Conservation (phyloP, 2,113 vertebrate genomes). For the Mobula birostris region DNA sequence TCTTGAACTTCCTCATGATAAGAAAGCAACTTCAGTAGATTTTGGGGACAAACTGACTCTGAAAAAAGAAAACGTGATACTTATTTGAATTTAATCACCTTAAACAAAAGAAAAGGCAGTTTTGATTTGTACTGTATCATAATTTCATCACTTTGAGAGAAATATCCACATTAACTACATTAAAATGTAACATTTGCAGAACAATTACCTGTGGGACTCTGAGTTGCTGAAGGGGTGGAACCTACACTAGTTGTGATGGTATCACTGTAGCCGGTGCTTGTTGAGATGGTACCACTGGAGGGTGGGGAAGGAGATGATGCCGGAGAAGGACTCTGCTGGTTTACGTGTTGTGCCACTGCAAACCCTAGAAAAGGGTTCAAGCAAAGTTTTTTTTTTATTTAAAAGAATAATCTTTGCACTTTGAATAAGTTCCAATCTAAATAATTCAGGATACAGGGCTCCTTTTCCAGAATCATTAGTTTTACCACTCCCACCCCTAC, state of each 20-base stretch:
- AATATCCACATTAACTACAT: neutral
- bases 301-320: conserved; percentile 71
- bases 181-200: neutral
- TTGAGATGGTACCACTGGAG: conserved; percentile 68
- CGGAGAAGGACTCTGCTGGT: conserved; percentile 70
- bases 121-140: neutral
- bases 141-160: neutral
- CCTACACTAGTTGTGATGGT: conserved; percentile 67
- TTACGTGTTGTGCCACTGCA: conserved; percentile 85
- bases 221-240: conserved; percentile 61
- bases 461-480: neutral
- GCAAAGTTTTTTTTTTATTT: neutral
- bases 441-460: conserved; percentile 7
- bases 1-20: neutral
- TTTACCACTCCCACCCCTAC: neutral
- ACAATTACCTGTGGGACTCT: conserved; percentile 77
- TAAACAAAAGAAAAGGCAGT: neutral
- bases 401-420: neutral
- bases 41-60: neutral
- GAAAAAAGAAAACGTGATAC: neutral
- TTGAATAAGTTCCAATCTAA: neutral
- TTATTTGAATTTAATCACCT: neutral
- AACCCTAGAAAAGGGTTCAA: conserved; percentile 67
- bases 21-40: neutral
- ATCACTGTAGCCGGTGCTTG: conserved; percentile 70